A percentile compares a stretch with the other conserved stretches of the same genome.
Evolutionary conservation across 2,113 vertebrate genomes (phyloP).

Genomic region (Xiphias gladius): DNA sequence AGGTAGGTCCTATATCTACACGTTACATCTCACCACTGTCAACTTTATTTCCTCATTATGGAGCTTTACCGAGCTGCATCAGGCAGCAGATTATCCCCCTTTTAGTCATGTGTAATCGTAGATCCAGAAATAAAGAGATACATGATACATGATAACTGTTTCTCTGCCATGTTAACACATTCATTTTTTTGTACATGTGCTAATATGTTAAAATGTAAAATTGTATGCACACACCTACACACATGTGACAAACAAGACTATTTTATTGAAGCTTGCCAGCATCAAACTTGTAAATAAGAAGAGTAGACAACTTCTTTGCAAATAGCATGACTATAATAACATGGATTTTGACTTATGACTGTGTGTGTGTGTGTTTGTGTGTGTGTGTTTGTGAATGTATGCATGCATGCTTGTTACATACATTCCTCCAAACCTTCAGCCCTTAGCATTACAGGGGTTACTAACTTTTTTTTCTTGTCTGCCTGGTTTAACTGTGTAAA

Average conservation of each 20-base stretch:
- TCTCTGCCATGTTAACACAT: conserved; percentile 32
- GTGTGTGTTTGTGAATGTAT: background rate
- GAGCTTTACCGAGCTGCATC: background rate
- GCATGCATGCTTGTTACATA: conserved; percentile 38
- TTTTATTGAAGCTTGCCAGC: background rate
- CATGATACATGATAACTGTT: conserved; percentile 42
- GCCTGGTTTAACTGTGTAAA: conserved; percentile 48
- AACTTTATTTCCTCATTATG: background rate
- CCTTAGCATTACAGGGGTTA: conserved; percentile 13
- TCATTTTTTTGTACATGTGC: conserved; percentile 21
- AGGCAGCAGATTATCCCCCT: background rate
- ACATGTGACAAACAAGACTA: background rate
- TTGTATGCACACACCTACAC: conserved; percentile 7
- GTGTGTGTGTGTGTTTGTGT: conserved; percentile 19
- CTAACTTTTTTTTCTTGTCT: conserved; percentile 49
- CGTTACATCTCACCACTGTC: background rate
- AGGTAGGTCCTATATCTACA: conserved; percentile 85
- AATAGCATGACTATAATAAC: background rate
- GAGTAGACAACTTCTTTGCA: background rate
- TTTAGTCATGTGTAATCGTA: background rate
- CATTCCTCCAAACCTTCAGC: conserved; percentile 23
- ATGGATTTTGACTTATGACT: conserved; percentile 4
- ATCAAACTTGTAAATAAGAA: background rate
- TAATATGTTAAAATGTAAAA: conserved; percentile 39
- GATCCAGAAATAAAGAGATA: background rate